phyloP scores from a whole-genome alignment of 2,113 vertebrate species.

The Ictalurus punctatus region DNA sequence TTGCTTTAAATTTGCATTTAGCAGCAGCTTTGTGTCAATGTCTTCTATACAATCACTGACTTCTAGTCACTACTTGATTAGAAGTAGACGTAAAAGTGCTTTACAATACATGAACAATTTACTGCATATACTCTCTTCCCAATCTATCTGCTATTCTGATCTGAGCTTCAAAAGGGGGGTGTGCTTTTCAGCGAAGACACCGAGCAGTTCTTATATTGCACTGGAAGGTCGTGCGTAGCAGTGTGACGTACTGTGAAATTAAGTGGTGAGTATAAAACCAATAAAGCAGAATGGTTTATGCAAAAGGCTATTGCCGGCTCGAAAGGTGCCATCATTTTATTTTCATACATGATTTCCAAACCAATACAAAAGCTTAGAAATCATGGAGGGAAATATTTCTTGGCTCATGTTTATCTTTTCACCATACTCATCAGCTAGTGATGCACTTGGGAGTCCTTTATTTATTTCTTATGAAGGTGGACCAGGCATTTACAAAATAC shows the following conservation, averaged over 20 bases:
- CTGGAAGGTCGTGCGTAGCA: not conserved
- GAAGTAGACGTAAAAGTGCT: not conserved
- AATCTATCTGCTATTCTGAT: not conserved
- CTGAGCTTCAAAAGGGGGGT: not conserved
- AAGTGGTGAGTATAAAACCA: not conserved
- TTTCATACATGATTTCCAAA: constrained; percentile 1
- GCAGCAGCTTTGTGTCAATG: not conserved
- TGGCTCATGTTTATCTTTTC: not conserved
- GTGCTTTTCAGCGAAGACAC: not conserved
- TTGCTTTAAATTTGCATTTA: not conserved
- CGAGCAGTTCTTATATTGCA: not conserved
- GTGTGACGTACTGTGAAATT: constrained; percentile 16
- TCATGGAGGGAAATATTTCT: not conserved
- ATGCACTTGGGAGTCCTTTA: not conserved
- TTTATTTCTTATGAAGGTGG: not conserved
- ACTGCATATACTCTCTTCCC: not conserved
- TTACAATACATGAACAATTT: not conserved
- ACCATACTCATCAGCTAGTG: not conserved
- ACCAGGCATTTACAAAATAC: not conserved
- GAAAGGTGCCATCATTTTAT: not conserved
- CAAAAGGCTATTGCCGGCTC: not conserved
- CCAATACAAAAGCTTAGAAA: not conserved
- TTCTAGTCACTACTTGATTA: not conserved
- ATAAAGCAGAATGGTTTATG: not conserved
- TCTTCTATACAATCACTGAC: not conserved